phyloP scores from a whole-genome alignment of 2,888 invertebrate genomes.

The Tachina lurida region DNA sequence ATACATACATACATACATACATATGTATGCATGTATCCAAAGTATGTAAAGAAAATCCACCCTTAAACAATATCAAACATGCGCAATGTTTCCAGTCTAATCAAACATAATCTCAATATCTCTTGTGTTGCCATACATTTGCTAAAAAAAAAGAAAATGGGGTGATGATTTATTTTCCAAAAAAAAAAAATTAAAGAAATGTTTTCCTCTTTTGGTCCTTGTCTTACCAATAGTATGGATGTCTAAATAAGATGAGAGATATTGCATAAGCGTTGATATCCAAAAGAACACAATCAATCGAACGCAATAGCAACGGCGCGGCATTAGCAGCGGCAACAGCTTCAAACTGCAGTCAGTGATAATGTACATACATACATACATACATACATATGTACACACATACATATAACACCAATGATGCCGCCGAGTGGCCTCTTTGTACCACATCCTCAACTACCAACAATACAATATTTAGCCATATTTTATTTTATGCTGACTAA shows the following conservation, averaged over 20 bases:
- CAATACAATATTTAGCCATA: constrained; percentile 72
- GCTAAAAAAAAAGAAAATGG: constrained; percentile 15
- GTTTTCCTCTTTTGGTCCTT: constrained; percentile 41
- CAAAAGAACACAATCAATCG: constrained; percentile 24
- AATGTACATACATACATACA: no score
- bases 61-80: constrained; percentile 34
- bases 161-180: constrained; percentile 8
- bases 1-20: not conserved
- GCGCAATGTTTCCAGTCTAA: constrained; percentile 24
- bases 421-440: constrained; percentile 74
- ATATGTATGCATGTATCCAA: not conserved
- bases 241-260: constrained; percentile 4
- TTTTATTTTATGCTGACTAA: constrained; percentile 81
- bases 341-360: constrained; percentile 45
- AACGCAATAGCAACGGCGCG: constrained; percentile 12
- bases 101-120: constrained; percentile 27
- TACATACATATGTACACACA: no score
- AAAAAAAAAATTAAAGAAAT: constrained; percentile 9
- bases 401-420: constrained; percentile 76
- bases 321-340: constrained; percentile 41
- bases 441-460: constrained; percentile 23
- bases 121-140: constrained; percentile 10
- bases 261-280: constrained; percentile 2
- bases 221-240: constrained; percentile 21
- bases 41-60: constrained; percentile 44